Evolutionary conservation across 1,140 invertebrate genomes (phyloP), one percentile per base, ranked within the genome.

Genomic region (Conus ventricosus): DNA sequence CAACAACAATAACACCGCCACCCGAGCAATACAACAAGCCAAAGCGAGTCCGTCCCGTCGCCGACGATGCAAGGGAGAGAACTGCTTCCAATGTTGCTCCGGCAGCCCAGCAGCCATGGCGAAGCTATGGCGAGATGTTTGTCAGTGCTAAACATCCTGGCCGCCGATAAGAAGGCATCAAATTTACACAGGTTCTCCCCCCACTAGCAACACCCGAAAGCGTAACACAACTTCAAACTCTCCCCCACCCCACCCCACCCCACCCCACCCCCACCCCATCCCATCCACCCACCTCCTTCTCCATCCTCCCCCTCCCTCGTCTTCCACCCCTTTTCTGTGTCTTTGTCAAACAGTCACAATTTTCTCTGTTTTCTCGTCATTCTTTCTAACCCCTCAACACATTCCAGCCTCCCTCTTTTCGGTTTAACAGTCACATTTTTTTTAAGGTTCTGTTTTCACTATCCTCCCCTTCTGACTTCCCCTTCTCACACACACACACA

Each of bases 121-220:
- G 39, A 4, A 10, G 80, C 80, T 5, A 51, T 81, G 80, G 39
- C 27, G 80, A 54, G 80, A 81, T 81, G 80, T 81, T 81, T 81
- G 80, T 81, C 80, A 51, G 23, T 81, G 80, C 80, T 81, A 81
- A 81, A 81, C 80, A 81, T 54, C 39, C 27, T 81, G 80, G 80
- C 80, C 39, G 13, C 10, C 80, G 80, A 81, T 81, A 81, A 81
- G 80, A 11, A 81, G 80, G 80, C 80, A 81, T 81, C 80, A 81
- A 81, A 81, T 81, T 81, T 81, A 81, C 80, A 81, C 80, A 81
- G 80, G 80, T 81, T 81, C 80, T 25, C 76, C 76, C 80, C 51
- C 80, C 39, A 53, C 80, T 51, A 81, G 27, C 80, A 81, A 81
- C 80, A 80, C 51, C 80, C 80, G 6, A 81, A 81, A 81, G 80